Evolutionary conservation across 2,797 vertebrate species (phyloP).

Genomic region (Sardinella longiceps): DNA sequence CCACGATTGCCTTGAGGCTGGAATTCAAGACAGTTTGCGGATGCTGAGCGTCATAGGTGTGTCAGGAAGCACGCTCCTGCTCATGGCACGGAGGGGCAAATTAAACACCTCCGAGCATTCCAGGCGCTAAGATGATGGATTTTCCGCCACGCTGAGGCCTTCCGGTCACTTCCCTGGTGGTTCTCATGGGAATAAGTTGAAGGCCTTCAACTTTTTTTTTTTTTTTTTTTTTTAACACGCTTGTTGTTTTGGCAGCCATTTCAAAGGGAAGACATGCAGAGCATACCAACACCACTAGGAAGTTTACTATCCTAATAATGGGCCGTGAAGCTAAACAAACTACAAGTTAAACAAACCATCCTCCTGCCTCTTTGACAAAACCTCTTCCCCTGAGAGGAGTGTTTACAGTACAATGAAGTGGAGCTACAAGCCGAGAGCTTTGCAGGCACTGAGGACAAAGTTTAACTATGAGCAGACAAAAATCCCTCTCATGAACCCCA

Average conservation of each 20-base stretch:
- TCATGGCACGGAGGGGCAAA: neutral
- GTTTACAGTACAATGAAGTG: slow-evolving; percentile 26
- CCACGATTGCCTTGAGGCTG: slow-evolving; percentile 32
- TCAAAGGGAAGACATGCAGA: slow-evolving; percentile 63
- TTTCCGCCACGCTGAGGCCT: slow-evolving; percentile 28
- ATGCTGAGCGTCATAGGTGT: neutral
- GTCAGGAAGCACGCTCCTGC: neutral
- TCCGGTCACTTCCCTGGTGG: slow-evolving; percentile 37
- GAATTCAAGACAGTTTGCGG: slow-evolving; percentile 25
- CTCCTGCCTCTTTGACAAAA: slow-evolving; percentile 36
- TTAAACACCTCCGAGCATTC: slow-evolving; percentile 13
- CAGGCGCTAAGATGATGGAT: slow-evolving; percentile 38
- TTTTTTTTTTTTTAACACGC: slow-evolving; percentile 41
- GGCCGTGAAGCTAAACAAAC: slow-evolving; percentile 61
- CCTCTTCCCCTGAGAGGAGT: slow-evolving; percentile 17
- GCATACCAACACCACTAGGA: slow-evolving; percentile 59
- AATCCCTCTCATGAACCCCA: neutral
- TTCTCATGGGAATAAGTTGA: slow-evolving; percentile 40
- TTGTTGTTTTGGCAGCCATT: slow-evolving; percentile 38
- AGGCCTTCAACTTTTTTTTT: no score
- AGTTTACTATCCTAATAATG: slow-evolving; percentile 69
- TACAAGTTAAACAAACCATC: slow-evolving; percentile 63
- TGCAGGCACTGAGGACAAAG: slow-evolving; percentile 7
- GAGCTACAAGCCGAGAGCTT: slow-evolving; percentile 24
- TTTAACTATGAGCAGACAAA: slow-evolving; percentile 12